phyloP scores from a whole-genome alignment of 1,140 invertebrate genomes.

The Sycobia sp. region DNA sequence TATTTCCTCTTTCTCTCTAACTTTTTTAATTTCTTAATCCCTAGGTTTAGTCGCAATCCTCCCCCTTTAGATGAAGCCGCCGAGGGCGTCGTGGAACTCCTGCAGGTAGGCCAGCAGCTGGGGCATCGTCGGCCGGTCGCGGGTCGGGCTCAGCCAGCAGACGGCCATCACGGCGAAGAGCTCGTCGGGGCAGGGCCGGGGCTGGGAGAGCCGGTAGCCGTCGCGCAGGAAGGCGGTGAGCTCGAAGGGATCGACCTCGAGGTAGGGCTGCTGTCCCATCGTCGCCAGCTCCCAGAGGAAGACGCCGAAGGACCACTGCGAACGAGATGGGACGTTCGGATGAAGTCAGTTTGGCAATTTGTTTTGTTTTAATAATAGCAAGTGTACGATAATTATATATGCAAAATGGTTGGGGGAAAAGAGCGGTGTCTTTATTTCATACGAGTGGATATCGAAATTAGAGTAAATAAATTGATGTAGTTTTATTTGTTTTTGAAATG shows the following conservation, averaged over 20 bases:
- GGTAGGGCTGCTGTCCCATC: slow-evolving; percentile 83
- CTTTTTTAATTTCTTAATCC: no score
- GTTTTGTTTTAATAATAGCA: no score
- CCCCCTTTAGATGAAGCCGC: slow-evolving; percentile 72
- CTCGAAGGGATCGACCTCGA: slow-evolving; percentile 91
- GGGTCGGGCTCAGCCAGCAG: slow-evolving; percentile 81
- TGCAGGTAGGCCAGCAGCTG: slow-evolving; percentile 85
- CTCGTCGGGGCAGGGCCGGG: slow-evolving; percentile 93
- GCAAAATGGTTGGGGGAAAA: no score
- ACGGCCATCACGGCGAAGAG: slow-evolving; percentile 91
- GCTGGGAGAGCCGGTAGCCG: slow-evolving; percentile 87
- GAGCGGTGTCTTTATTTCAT: no score
- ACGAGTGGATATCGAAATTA: no score
- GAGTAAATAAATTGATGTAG: no score
- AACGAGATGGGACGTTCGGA: no score
- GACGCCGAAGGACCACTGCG: slow-evolving; percentile 92
- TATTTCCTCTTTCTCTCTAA: neutral
- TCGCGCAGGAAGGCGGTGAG: slow-evolving; percentile 84
- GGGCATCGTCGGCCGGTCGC: slow-evolving; percentile 82
- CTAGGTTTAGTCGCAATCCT: neutral
- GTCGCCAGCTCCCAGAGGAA: slow-evolving; percentile 94
- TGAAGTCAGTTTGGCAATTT: no score
- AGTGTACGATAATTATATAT: no score
- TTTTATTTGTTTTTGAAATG: no score
- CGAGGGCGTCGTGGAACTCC: slow-evolving; percentile 85